phyloP scores from a whole-genome alignment of 2,797 vertebrate species.

The Margarornis squamiger region DNA sequence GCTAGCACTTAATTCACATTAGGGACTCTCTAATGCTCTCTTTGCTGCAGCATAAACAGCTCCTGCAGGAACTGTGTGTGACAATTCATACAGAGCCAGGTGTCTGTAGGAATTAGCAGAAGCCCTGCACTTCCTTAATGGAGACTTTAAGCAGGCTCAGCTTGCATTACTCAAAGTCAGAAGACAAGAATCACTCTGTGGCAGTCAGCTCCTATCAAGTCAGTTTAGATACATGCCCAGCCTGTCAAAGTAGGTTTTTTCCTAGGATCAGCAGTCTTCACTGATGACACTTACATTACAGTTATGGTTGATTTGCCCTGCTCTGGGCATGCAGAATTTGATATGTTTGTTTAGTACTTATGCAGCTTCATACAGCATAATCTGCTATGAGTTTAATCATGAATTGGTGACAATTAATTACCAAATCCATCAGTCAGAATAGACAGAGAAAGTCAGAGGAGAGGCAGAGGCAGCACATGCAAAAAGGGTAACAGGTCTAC shows the following conservation, averaged over 20 bases:
- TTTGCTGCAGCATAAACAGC: background rate
- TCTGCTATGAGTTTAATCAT: background rate
- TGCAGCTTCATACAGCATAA: background rate
- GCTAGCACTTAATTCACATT: background rate
- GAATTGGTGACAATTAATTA: background rate
- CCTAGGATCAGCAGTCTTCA: background rate
- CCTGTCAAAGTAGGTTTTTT: background rate
- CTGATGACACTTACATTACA: background rate
- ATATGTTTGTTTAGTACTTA: background rate
- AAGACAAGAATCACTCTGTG: background rate
- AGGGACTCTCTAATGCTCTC: background rate
- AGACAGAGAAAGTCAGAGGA: background rate
- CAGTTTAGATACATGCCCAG: background rate
- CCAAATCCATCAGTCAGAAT: background rate
- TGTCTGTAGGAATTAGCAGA: background rate
- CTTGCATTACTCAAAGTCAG: background rate
- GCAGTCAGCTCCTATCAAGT: background rate
- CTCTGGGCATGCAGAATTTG: background rate
- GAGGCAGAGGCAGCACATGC: background rate
- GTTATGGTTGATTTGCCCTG: background rate
- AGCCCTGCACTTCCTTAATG: background rate
- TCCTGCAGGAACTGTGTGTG: background rate
- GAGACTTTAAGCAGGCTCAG: background rate
- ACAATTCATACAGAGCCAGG: background rate
- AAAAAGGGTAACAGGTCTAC: background rate